Evolutionary conservation across 2,113 vertebrate species (phyloP), one percentile per base, ranked within the genome.

Genomic region (Conger conger): DNA sequence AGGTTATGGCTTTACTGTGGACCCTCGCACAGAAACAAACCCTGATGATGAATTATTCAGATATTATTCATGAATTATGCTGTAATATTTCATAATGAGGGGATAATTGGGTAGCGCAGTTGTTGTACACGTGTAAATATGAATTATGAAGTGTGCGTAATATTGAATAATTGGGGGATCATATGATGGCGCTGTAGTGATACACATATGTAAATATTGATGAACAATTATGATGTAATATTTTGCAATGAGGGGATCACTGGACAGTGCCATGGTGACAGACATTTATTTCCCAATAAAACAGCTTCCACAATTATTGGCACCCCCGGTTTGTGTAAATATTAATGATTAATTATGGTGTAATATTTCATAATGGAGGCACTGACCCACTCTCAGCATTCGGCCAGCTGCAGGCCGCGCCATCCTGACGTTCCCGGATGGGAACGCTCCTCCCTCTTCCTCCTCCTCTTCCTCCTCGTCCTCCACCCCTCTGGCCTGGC

Each of bases 381-480:
- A 95, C 93, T 93, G 88, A 94, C 95, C 94, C 87, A 95, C 93
- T 92, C 89, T 89, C 20, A 94, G 87, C 45, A 89, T 85, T 4
- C 89, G 87, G 81, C 87, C 88, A 0, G 80, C 85, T 27, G 86
- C 84, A 5, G 83, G 79, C 20, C 83, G 90, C 17, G 85, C 18
- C 33, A 54, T 93, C 37, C 53, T 89, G 30, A 63, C 82, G 86
- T 50, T 82, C 53, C 88, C 91, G 9, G 91, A 54, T 60, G 83
- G 0, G 1, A 88, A 85, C 0, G 7, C 53, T 50, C 8, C 87
- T 33, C n/a, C 87, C 9, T 92, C 91, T 11, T 83, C 87, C 33
- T 90, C 88, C 13, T 90, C 88, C 0, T 86, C 86, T 1, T 85
- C 84, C 5, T 38, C 86, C 79, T 40, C 76, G 76, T 68, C 88